Evolutionary conservation across 2,113 vertebrate genomes (phyloP).

Genomic region (Meriones unguiculatus): DNA sequence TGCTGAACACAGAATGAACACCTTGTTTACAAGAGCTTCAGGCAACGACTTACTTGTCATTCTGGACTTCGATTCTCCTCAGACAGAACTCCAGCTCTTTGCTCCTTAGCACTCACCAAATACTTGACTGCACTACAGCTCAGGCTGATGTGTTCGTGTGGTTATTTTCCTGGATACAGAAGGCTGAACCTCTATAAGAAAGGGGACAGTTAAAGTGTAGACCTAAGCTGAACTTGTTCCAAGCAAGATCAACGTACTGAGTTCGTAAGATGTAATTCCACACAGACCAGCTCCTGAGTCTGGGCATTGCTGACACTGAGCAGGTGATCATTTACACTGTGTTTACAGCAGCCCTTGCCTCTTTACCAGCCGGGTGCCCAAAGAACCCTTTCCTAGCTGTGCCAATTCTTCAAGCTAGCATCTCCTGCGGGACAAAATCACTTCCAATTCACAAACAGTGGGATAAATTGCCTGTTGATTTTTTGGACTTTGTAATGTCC

Average conservation of each 20-base stretch:
- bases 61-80: background rate
- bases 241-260: background rate
- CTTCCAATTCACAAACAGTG: background rate
- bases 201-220: background rate
- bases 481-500: background rate
- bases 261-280: background rate
- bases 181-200: background rate
- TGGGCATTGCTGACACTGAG: background rate
- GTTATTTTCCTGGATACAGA: background rate
- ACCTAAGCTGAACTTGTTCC: background rate
- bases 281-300: background rate
- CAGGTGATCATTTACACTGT: background rate
- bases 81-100: background rate
- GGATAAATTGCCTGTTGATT: background rate
- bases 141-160: background rate
- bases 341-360: background rate
- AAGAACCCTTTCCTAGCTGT: background rate
- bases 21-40: background rate
- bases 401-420: background rate
- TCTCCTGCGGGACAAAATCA: background rate
- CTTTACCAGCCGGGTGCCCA: background rate
- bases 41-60: background rate
- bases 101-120: background rate
- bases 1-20: background rate
- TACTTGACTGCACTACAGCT: background rate